These are phyloP conservation scores for Poecile montanus DNA, from an alignment of 2,797 vertebrate species.

Conservation along the genomic window DNA sequence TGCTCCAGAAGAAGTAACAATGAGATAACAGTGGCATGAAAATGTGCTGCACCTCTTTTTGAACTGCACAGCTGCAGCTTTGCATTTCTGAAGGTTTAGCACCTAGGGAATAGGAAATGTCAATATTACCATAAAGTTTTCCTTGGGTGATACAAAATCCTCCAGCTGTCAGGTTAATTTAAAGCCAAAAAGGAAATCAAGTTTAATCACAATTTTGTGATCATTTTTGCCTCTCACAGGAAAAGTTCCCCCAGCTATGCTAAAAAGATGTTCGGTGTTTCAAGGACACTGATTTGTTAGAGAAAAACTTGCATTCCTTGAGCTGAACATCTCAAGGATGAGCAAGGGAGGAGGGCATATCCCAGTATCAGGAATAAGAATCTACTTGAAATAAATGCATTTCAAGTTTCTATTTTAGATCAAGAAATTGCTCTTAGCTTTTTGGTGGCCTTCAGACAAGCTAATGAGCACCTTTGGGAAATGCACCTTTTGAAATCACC, in stretches of 20 bases:
- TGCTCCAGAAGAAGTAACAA: background rate
- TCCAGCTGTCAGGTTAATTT: conserved; percentile 1
- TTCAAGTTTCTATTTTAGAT: background rate
- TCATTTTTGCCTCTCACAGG: background rate
- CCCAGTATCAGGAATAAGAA: background rate
- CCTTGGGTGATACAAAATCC: background rate
- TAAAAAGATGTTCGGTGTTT: background rate
- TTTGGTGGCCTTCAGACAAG: background rate
- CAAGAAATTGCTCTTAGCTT: background rate
- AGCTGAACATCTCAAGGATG: background rate
- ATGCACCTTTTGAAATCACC: background rate
- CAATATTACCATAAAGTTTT: background rate
- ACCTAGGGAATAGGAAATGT: conserved; percentile 13
- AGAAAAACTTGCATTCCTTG: background rate
- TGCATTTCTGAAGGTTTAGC: background rate
- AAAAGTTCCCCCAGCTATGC: background rate
- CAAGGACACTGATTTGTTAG: background rate
- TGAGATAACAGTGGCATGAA: background rate
- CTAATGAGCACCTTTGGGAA: background rate
- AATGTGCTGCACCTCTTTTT: background rate
- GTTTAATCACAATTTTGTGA: conserved; percentile 6
- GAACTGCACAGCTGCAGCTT: background rate
- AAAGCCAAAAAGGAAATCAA: conserved; percentile 1
- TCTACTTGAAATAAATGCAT: background rate
- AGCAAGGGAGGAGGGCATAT: background rate